Evolutionary conservation across 2,113 vertebrate genomes (phyloP).

Genomic region (Tyrannus savana): DNA sequence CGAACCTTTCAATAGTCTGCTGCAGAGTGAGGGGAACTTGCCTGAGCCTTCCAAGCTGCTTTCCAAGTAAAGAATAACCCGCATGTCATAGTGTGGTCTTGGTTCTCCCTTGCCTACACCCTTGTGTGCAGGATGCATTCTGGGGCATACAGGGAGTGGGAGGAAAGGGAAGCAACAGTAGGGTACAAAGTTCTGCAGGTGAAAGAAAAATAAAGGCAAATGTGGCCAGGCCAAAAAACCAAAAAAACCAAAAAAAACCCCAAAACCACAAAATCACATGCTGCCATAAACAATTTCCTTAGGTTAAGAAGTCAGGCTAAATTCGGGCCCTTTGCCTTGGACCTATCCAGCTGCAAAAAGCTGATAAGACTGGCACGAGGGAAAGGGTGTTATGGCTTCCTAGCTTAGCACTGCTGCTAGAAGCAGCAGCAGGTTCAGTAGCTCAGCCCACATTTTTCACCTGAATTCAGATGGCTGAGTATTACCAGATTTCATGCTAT

Average conservation of each 20-base stretch:
- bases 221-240: background rate
- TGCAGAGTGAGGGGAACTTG: background rate
- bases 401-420: background rate
- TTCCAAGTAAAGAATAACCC: background rate
- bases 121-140: accelerated
- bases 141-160: background rate
- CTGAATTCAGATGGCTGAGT: constrained; percentile 37
- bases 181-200: background rate
- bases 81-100: background rate
- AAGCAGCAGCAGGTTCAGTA: constrained; percentile 24
- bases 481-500: constrained; percentile 35
- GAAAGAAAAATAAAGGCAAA: background rate
- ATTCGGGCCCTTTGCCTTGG: background rate
- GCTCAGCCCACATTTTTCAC: constrained; percentile 23
- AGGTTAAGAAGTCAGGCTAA: background rate
- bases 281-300: background rate
- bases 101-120: background rate
- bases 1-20: background rate
- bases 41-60: background rate
- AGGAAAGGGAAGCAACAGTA: background rate
- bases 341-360: background rate
- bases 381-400: accelerated
- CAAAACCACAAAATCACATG: too few relatives aligned
- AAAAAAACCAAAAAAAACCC: too few relatives aligned
- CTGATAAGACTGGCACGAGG: background rate